Evolutionary conservation across 2,888 invertebrate genomes (phyloP), one percentile per base, ranked within the genome.

Genomic region (Calameuta filiformis): DNA sequence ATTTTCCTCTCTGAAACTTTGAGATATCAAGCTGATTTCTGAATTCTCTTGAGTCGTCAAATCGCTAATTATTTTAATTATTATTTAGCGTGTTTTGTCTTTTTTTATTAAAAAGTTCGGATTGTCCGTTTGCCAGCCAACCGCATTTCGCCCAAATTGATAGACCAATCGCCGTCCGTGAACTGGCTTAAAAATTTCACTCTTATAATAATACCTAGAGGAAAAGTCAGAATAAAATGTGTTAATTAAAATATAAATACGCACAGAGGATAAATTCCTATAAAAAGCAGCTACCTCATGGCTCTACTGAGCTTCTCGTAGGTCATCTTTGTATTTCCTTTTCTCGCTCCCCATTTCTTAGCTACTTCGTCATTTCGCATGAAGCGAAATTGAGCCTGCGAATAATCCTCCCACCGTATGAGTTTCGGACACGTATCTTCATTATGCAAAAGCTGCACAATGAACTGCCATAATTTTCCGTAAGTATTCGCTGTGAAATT

Each of bases 231-330:
- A 37, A 12, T 68, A 40, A 11, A 12, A 69, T 69, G 15, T 31
- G 33, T 56, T 0, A 56, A 68, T 30, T 15, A 34, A 1, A 75
- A 68, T n/a, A 68, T 9, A 31, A 35, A 12, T 37, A 31, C 34
- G 73, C 11, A 37, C 23, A 23, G 33, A 75, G 15, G 69, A 69
- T 0, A 77, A 34, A 74, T 75, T 69, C 37, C 73, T 75, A n/a
- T 75, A 68, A 74, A 74, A 35, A 35, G 30, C 75, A 75, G 89
- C 88, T 90, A 95, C 95, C 96, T 94, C 96, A 98, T 97, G 30
- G 98, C 98, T 82, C 98, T 92, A 91, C 97, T 97, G 87, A 98
- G 94, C 92, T 98, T 98, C 91, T 98, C 98, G 89, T 97, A 98
- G 71, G 96, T 97, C 98, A 98, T 98, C 89, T 95, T 95, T 75